Percentiles rank a stretch among this genome's conserved stretches.
phyloP scores from a whole-genome alignment of 2,888 invertebrate genomes.

The Rugalucina vietnamica region DNA sequence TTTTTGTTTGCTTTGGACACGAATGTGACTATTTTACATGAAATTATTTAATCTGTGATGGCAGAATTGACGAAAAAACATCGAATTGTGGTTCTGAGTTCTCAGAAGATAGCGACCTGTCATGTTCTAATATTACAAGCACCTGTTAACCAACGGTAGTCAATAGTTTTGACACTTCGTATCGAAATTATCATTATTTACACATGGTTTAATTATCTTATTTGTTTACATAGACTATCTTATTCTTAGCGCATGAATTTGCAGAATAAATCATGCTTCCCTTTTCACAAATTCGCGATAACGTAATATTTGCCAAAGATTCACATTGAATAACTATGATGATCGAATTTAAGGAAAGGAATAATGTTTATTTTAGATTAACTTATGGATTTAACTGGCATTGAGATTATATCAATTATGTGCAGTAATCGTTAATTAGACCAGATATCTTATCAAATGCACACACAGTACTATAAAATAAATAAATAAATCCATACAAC shows the following conservation, averaged over 20 bases:
- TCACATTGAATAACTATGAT: not conserved
- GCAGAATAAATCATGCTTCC: not conserved
- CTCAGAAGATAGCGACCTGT: no score
- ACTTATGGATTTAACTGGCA: not conserved
- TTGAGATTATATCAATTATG: not conserved
- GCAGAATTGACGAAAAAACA: no score
- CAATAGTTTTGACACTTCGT: constrained; percentile 5
- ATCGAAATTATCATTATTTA: constrained; percentile 34
- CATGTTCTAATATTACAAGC: not conserved
- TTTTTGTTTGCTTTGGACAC: no score
- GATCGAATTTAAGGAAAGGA: not conserved
- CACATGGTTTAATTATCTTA: constrained; percentile 58
- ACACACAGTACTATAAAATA: not conserved
- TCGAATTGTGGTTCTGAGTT: no score
- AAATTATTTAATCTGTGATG: no score
- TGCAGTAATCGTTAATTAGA: not conserved
- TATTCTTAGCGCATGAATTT: constrained; percentile 1
- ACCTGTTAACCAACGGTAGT: not conserved
- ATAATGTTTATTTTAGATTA: not conserved
- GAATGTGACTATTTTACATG: no score
- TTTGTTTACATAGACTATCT: constrained; percentile 40
- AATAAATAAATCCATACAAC: not conserved
- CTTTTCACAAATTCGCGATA: not conserved
- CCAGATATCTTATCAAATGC: not conserved
- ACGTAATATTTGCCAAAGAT: not conserved